A percentile compares a stretch with the other conserved stretches of the same genome.
These are phyloP conservation scores for Phaethon lepturus DNA, from an alignment of 2,113 vertebrate species.

Conservation along the genomic window DNA sequence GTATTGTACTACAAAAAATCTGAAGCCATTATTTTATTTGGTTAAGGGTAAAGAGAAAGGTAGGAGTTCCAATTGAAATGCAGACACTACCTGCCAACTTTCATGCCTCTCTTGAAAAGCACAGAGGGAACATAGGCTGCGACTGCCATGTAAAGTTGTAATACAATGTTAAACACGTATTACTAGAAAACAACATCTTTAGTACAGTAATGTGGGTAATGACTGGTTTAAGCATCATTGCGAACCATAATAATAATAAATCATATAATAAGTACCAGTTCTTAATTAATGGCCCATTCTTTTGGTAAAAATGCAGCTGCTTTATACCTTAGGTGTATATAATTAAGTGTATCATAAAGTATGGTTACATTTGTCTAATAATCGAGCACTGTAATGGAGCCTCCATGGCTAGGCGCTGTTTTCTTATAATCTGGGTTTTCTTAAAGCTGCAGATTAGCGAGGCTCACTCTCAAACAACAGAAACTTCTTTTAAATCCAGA, in stretches of 20 bases:
- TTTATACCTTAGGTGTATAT: slow-evolving; percentile 73
- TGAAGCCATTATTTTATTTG: slow-evolving; percentile 44
- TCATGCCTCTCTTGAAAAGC: slow-evolving; percentile 55
- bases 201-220: slow-evolving; percentile 68
- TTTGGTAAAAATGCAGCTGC: slow-evolving; percentile 63
- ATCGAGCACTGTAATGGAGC: slow-evolving; percentile 6
- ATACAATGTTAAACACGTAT: slow-evolving; percentile 51
- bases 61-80: slow-evolving; percentile 46
- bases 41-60: slow-evolving; percentile 14
- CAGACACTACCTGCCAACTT: slow-evolving; percentile 67
- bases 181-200: slow-evolving; percentile 61
- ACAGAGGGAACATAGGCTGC: slow-evolving; percentile 55
- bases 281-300: slow-evolving; percentile 76
- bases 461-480: slow-evolving; percentile 3
- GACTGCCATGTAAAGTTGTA: slow-evolving; percentile 36
- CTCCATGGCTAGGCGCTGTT: background rate
- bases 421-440: slow-evolving; percentile 32
- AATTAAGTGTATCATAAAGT: slow-evolving; percentile 58
- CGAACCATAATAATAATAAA: slow-evolving; percentile 73
- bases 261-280: slow-evolving; percentile 70
- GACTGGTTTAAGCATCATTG: slow-evolving; percentile 73
- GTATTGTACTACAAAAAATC: slow-evolving; percentile 42
- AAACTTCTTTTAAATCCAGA: background rate
- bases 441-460: slow-evolving; percentile 5
- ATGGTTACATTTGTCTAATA: slow-evolving; percentile 46